phyloP scores from a whole-genome alignment of 2,797 vertebrate species.

The Etheostoma nigrum region DNA sequence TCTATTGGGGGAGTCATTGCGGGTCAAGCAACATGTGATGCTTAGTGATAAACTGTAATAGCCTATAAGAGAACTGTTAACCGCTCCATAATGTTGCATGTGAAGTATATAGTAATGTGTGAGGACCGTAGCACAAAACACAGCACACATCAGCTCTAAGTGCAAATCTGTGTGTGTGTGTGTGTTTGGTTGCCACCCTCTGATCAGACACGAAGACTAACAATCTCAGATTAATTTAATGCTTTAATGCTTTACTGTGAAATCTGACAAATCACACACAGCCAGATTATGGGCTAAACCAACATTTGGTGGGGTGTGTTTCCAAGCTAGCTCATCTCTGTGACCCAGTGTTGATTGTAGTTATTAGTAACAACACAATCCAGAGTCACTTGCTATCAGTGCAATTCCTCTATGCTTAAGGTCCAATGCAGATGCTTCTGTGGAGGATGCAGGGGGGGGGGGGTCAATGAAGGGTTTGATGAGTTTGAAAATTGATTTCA shows the following conservation, averaged over 20 bases:
- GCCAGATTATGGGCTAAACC: conserved; percentile 71
- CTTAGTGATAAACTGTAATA: neutral
- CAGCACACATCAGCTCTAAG: conserved; percentile 34
- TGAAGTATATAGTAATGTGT: conserved; percentile 25
- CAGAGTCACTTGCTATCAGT: neutral
- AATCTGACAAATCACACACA: conserved; percentile 78
- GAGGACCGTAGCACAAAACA: conserved; percentile 17
- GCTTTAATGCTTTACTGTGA: conserved; percentile 66
- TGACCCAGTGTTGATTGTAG: conserved; percentile 58
- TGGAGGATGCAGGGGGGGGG: neutral
- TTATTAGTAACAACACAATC: conserved; percentile 48
- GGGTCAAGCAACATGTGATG: neutral
- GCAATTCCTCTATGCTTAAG: neutral
- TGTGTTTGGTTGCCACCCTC: conserved; percentile 25
- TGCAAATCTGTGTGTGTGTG: neutral
- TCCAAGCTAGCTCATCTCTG: conserved; percentile 55
- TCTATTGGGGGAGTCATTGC: neutral
- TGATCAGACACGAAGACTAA: conserved; percentile 66
- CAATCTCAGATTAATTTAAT: conserved; percentile 81
- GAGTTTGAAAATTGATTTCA: neutral
- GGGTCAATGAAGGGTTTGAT: neutral
- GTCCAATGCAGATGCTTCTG: neutral
- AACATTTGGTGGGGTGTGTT: conserved; percentile 61
- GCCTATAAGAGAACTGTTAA: neutral
- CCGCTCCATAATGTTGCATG: conserved; percentile 14